Conservation (phyloP, 2,797 vertebrate genomes). For the Gymnocypris eckloni region DNA sequence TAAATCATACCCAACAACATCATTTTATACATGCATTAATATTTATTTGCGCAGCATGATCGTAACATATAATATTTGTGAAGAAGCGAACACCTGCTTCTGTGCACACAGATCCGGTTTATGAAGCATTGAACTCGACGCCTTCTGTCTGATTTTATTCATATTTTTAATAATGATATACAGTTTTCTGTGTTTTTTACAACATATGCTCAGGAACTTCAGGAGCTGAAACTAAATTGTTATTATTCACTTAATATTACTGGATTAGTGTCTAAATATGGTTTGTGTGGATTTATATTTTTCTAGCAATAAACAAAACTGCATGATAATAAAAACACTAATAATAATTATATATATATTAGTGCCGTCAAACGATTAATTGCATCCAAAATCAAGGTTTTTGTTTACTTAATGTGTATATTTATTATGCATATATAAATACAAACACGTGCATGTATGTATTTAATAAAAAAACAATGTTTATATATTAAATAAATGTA, state of each 20-base stretch:
- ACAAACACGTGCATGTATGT: no score
- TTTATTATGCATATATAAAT: no score
- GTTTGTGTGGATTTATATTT: background rate
- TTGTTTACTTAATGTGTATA: no score
- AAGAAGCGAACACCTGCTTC: background rate
- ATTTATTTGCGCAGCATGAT: background rate
- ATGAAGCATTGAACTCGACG: background rate
- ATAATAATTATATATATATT: no score
- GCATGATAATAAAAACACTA: no score
- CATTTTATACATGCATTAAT: background rate
- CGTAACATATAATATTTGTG: background rate
- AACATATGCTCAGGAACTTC: background rate
- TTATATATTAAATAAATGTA: no score
- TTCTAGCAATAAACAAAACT: no score
- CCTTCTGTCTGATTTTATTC: background rate
- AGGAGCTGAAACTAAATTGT: background rate
- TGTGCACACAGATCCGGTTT: no score
- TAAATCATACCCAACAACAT: background rate
- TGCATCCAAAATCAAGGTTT: no score
- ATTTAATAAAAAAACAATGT: no score
- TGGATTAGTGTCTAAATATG: background rate
- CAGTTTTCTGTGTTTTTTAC: background rate
- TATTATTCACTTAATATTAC: background rate
- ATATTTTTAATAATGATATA: background rate
- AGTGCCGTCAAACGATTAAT: no score